phyloP scores from a whole-genome alignment of 2,797 vertebrate genomes.

The Arnoldichthys spilopterus region DNA sequence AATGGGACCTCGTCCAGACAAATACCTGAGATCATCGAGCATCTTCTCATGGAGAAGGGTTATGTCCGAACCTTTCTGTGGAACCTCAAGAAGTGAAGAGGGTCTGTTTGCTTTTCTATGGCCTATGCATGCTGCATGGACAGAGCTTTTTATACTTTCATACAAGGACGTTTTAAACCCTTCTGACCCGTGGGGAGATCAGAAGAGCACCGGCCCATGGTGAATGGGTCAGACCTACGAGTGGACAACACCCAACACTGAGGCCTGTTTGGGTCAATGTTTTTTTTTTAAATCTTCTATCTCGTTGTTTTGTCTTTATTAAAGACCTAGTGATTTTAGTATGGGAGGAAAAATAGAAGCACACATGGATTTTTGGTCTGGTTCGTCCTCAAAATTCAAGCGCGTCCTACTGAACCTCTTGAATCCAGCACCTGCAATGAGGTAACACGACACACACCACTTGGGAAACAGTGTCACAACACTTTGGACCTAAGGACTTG shows the following conservation, averaged over 20 bases:
- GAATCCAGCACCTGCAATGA: conserved; percentile 34
- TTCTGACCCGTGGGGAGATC: conserved; percentile 57
- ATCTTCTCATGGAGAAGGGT: conserved; percentile 33
- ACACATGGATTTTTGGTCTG: conserved; percentile 45
- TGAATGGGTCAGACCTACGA: conserved; percentile 35
- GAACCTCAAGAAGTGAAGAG: conserved; percentile 16
- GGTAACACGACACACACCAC: conserved; percentile 43
- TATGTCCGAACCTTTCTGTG: background rate
- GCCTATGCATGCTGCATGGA: conserved; percentile 84
- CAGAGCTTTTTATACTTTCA: conserved; percentile 65
- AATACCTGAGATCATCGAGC: conserved; percentile 22
- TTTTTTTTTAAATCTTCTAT: conserved; percentile 39
- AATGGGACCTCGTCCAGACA: conserved; percentile 17
- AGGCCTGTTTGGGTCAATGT: conserved; percentile 42
- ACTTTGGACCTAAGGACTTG: conserved; percentile 2
- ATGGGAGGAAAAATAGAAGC: conserved; percentile 37
- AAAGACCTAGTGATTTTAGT: conserved; percentile 47
- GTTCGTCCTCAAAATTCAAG: conserved; percentile 54
- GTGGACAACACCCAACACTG: conserved; percentile 28
- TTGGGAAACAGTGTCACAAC: conserved; percentile 28
- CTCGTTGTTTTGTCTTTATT: conserved; percentile 49
- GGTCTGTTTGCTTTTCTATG: conserved; percentile 55
- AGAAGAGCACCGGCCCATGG: conserved; percentile 54
- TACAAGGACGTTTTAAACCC: conserved; percentile 55
- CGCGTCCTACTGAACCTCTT: conserved; percentile 70